These are phyloP conservation scores for Jaculus jaculus DNA, from an alignment of 2,113 vertebrate genomes.

Conservation along the genomic window DNA sequence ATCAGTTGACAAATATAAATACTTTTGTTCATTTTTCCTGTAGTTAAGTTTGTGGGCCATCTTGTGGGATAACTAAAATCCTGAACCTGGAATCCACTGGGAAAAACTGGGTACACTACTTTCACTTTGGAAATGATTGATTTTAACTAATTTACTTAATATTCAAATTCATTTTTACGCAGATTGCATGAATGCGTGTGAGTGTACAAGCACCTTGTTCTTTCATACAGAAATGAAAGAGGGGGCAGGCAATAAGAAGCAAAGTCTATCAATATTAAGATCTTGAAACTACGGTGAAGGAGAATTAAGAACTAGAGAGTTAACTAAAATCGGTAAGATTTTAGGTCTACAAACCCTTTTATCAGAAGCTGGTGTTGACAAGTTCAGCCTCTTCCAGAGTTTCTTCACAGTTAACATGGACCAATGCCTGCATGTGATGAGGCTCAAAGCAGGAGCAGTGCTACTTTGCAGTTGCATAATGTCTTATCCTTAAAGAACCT, in stretches of 20 bases:
- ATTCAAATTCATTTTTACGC: not conserved
- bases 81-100: not conserved
- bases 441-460: not conserved
- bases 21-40: conserved; percentile 25
- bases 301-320: not conserved
- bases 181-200: not conserved
- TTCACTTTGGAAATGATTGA: not conserved
- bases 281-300: not conserved
- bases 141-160: conserved; percentile 5
- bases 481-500: not conserved
- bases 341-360: not conserved
- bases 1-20: conserved; percentile 20
- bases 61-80: not conserved
- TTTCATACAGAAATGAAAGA: not conserved
- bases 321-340: not conserved
- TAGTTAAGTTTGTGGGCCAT: not conserved
- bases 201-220: not conserved
- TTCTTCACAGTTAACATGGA: not conserved
- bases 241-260: not conserved
- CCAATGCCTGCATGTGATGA: too few species aligned
- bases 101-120: not conserved
- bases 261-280: not conserved
- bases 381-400: not conserved
- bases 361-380: not conserved
- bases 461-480: not conserved